Evolutionary conservation across 2,113 vertebrate genomes (phyloP).

Genomic region (Loxodonta africana): DNA sequence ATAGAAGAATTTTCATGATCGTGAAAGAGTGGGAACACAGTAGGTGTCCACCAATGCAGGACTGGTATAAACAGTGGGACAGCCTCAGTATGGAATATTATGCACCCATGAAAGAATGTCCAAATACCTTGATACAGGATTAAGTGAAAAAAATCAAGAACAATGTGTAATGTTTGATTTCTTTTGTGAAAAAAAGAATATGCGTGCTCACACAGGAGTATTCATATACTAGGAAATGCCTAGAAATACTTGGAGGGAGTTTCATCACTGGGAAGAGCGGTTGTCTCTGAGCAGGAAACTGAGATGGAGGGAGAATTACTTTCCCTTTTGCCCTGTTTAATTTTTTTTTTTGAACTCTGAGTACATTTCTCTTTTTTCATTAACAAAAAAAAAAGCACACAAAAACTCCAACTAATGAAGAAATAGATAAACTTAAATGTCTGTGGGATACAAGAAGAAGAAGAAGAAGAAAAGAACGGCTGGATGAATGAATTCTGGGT

Average conservation of each 20-base stretch:
- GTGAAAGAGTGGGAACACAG: neutral
- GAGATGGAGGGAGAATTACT: neutral
- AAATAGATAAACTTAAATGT: neutral
- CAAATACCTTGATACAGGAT: neutral
- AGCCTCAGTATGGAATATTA: neutral
- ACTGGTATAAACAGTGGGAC: neutral
- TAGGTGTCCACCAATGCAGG: neutral
- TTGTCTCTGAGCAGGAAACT: neutral
- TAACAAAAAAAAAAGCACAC: neutral
- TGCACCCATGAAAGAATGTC: neutral
- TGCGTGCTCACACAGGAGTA: neutral
- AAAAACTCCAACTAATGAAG: neutral
- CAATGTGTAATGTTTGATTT: neutral
- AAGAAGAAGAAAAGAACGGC: neutral
- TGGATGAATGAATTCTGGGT: neutral
- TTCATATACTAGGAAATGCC: neutral
- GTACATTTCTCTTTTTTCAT: neutral
- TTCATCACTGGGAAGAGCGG: neutral
- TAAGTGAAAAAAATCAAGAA: neutral
- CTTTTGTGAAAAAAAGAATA: neutral
- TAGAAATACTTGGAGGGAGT: neutral
- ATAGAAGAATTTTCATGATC: neutral
- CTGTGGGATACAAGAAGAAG: slow-evolving; percentile 11
- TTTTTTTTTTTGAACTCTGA: neutral
- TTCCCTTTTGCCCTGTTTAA: neutral